These are phyloP conservation scores for Hermatobates lingyangjiaoensis DNA, from an alignment of 1,140 invertebrate genomes.

Conservation along the genomic window DNA sequence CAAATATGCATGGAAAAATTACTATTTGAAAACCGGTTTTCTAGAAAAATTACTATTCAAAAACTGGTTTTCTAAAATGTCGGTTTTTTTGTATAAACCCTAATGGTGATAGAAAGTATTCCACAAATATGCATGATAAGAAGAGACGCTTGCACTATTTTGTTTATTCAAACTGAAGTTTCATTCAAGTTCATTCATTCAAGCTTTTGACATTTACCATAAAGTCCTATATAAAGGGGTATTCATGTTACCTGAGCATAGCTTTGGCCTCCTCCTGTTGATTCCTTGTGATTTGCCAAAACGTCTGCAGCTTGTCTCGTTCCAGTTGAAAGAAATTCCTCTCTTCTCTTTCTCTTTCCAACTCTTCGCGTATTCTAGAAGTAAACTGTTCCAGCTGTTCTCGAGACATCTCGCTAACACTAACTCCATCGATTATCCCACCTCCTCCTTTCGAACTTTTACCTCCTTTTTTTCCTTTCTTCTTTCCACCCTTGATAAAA, in stretches of 20 bases:
- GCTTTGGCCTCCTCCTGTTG: constrained; percentile 66
- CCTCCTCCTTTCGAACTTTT: constrained; percentile 24
- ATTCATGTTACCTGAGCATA: constrained; percentile 31
- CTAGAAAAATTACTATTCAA: too few relatives aligned
- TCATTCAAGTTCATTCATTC: neutral
- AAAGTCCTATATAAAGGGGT: too few relatives aligned
- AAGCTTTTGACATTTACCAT: constrained; percentile 9
- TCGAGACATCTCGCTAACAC: constrained; percentile 78
- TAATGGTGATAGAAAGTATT: too few relatives aligned
- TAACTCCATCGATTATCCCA: constrained; percentile 69
- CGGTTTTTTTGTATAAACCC: too few relatives aligned
- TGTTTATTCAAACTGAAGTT: too few relatives aligned
- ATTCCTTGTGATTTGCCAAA: constrained; percentile 80
- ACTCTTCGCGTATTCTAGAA: constrained; percentile 67
- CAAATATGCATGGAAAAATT: too few relatives aligned
- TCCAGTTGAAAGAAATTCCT: constrained; percentile 89
- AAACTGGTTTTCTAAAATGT: neutral
- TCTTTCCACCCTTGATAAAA: constrained; percentile 14
- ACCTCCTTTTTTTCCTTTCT: constrained; percentile 20
- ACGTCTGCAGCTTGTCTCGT: constrained; percentile 79
- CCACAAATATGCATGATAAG: neutral
- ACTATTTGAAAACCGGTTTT: too few relatives aligned
- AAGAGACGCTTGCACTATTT: neutral
- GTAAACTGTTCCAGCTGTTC: constrained; percentile 83
- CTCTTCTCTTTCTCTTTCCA: constrained; percentile 84